phyloP scores from a whole-genome alignment of 2,113 vertebrate genomes.

The Setophaga petechia region DNA sequence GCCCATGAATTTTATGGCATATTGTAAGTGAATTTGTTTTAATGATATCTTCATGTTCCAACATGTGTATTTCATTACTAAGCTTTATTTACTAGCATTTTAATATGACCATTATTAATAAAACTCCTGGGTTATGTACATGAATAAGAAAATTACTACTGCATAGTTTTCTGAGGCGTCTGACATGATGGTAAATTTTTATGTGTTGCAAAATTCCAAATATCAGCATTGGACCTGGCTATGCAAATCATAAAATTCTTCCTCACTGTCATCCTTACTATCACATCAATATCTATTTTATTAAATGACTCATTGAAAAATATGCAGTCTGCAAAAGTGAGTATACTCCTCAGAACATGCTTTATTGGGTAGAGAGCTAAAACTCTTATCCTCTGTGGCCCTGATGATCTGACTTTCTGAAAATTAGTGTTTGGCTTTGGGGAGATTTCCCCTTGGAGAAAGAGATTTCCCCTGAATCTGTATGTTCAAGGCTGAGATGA shows the following conservation, averaged over 20 bases:
- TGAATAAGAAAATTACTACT: background rate
- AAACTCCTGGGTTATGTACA: background rate
- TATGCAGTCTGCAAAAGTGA: background rate
- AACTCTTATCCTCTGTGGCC: background rate
- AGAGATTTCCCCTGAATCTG: background rate
- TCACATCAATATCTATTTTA: background rate
- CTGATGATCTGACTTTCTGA: background rate
- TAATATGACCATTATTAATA: background rate
- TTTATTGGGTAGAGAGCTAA: background rate
- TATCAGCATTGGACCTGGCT: background rate
- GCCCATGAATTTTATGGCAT: background rate
- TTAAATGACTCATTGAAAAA: background rate
- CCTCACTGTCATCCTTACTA: background rate
- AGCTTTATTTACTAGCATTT: conserved; percentile 3
- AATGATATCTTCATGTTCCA: background rate
- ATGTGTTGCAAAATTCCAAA: background rate
- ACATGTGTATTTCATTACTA: conserved; percentile 7
- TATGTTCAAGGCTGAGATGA: background rate
- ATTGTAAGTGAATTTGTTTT: background rate
- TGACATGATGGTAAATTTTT: background rate
- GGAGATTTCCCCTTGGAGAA: background rate
- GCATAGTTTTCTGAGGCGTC: background rate
- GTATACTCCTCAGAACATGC: background rate
- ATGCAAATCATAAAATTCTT: background rate
- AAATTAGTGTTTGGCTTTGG: background rate